These are phyloP conservation scores for Coilia nasus DNA, from an alignment of 2,797 vertebrate species.

Conservation along the genomic window DNA sequence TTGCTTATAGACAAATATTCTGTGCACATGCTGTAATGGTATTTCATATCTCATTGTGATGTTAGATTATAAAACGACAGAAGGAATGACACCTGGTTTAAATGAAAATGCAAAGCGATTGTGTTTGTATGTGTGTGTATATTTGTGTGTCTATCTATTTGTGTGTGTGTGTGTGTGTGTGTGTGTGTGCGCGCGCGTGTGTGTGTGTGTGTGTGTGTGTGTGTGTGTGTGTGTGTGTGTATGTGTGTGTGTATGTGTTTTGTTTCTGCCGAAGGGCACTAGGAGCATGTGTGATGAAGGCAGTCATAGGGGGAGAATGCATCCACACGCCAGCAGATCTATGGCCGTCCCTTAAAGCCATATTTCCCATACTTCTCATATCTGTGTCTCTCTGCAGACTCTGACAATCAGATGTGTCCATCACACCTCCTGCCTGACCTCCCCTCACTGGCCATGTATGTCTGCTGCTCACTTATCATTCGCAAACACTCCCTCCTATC, in stretches of 20 bases:
- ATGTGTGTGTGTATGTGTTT: too few relatives aligned
- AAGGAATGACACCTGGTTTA: background rate
- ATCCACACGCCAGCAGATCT: background rate
- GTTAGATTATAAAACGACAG: background rate
- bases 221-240: too few relatives aligned
- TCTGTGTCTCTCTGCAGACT: background rate
- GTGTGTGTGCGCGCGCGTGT: too few relatives aligned
- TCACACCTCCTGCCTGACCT: too few relatives aligned
- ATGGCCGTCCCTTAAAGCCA: background rate
- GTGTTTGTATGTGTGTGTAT: too few relatives aligned
- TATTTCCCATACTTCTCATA: too few relatives aligned
- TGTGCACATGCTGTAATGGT: background rate
- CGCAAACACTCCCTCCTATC: too few relatives aligned
- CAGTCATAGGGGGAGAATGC: background rate
- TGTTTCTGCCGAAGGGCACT: background rate
- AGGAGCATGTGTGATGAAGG: background rate
- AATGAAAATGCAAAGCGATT: background rate
- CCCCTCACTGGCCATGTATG: too few relatives aligned
- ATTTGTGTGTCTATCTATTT: too few relatives aligned
- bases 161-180: too few relatives aligned
- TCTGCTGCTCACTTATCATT: too few relatives aligned
- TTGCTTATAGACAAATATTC: background rate
- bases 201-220: too few relatives aligned
- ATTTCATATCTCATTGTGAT: background rate
- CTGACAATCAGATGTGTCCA: background rate